Conservation (phyloP, 2,113 vertebrate genomes). For the Labeo catla region DNA sequence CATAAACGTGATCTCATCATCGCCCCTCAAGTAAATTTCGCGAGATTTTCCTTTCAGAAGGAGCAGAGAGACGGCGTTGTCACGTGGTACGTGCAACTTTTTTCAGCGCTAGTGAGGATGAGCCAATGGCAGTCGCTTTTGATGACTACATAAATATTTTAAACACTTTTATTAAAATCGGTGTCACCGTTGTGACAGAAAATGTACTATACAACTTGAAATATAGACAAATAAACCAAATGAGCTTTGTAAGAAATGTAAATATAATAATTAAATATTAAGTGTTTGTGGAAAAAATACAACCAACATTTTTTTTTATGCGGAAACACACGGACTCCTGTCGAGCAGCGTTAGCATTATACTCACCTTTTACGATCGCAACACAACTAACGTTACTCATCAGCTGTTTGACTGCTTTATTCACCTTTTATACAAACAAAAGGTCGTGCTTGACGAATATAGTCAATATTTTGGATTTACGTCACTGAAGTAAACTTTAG, state of each 20-base stretch:
- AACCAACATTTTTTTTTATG: not conserved
- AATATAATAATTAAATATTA: not conserved
- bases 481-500: not conserved
- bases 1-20: too few species aligned
- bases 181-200: not conserved
- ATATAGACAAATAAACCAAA: not conserved
- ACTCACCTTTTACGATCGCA: not conserved
- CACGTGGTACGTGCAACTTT: not conserved
- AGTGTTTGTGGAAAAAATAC: not conserved
- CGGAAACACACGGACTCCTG: not conserved
- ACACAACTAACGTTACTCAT: too few species aligned
- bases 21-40: too few species aligned
- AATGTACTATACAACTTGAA: not conserved
- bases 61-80: not conserved
- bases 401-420: not conserved
- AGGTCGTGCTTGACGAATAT: not conserved
- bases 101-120: not conserved
- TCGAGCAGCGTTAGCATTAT: not conserved
- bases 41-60: not conserved
- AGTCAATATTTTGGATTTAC: not conserved
- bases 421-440: not conserved
- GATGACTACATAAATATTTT: not conserved
- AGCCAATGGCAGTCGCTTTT: not conserved
- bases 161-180: not conserved
- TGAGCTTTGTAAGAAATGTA: not conserved